Evolutionary conservation across 2,797 vertebrate species (phyloP), one percentile per base, ranked within the genome.

Genomic region (Microcaecilia unicolor): DNA sequence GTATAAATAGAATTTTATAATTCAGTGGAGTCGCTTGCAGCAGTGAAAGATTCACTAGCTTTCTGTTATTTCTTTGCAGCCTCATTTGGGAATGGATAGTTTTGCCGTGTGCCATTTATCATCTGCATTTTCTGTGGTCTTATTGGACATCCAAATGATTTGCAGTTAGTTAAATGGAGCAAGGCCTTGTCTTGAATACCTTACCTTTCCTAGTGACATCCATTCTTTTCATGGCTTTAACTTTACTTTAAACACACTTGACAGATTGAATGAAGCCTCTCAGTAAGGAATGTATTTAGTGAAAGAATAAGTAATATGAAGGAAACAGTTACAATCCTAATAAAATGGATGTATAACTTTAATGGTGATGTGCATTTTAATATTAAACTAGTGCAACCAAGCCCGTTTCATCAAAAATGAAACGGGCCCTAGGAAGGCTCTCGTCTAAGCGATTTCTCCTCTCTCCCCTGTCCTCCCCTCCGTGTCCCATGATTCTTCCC

Each of bases 221-320:
- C 34, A 25, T 55, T 47, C 37, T 50, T 60, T 58, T 43, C 41
- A 31, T 32, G 31, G 25, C 37, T 64, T 62, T 58, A 56, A 56
- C 58, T 68, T 64, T 51, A n/a, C n/a, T 62, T 70, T 64, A 68
- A 68, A 60, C 51, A 70, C 68, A 68, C 44, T 52, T 72, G 67
- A 64, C 64, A 62, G 33, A 22, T 60, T 58, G 64, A 60, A 58
- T 66, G 64, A 41, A 62, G 55, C 25, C 57, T 58, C 1, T 0
- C 44, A 37, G 38, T 22, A 47, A 54, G 47, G 29, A 48, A 55
- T 56, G 28, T 47, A 27, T 56, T 49, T 49, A 48, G 41, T 28
- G 15, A 22, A 48, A 49, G 36, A 2, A 2, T 43, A 52, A 49
- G 48, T 37, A 48, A 47, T n/a, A 51, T 37, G 32, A 25, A 55